A percentile compares a stretch with the other conserved stretches of the same genome.
Evolutionary conservation across 1,140 invertebrate species (phyloP).

Genomic region (Spodoptera litura): DNA sequence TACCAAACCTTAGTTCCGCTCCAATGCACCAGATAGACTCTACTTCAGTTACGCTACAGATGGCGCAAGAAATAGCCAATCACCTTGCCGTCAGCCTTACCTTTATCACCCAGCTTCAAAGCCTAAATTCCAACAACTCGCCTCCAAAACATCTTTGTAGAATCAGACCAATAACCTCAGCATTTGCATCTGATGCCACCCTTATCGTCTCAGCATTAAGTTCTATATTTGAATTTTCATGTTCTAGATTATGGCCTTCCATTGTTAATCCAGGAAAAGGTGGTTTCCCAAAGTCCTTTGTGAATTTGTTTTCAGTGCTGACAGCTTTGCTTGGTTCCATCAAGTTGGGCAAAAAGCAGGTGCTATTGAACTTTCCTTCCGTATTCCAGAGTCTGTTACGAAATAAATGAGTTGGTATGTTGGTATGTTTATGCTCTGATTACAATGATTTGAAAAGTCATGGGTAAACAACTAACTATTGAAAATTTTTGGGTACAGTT

Average conservation of each 20-base stretch:
- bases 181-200: neutral
- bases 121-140: neutral
- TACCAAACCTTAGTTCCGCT: conserved; percentile 49
- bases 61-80: conserved; percentile 38
- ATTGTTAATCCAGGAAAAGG: conserved; percentile 44
- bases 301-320: conserved; percentile 18
- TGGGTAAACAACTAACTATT: no score
- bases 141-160: neutral
- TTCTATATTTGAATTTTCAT: neutral
- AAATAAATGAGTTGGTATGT: conserved; percentile 13
- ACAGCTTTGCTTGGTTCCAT: conserved; percentile 17
- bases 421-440: conserved; percentile 35
- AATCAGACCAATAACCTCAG: neutral
- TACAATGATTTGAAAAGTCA: neutral
- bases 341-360: conserved; percentile 1
- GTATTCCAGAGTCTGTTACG: neutral
- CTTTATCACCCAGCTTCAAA: conserved; percentile 14
- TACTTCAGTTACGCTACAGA: conserved; percentile 48
- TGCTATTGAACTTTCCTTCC: conserved; percentile 25
- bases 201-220: neutral
- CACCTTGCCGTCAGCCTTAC: neutral
- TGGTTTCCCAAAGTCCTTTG: conserved; percentile 37
- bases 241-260: neutral
- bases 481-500: no score
- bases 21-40: conserved; percentile 47